Conservation (phyloP, 1,140 invertebrate species). For the Dendrolimus punctatus region DNA sequence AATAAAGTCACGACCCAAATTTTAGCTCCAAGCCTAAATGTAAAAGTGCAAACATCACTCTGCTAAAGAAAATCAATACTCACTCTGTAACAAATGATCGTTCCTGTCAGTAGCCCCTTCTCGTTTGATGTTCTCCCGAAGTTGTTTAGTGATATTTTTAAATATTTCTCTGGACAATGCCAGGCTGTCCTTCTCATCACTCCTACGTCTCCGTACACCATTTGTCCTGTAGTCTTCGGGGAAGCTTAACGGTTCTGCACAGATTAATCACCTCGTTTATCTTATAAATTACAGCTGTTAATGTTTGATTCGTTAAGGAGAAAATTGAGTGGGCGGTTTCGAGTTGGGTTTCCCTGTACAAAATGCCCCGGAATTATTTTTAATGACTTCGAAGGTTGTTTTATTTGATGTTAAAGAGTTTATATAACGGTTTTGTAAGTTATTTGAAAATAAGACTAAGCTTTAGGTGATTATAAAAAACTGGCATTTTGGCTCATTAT, state of each 20-base stretch:
- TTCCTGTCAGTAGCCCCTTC: constrained; percentile 55
- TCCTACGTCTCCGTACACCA: constrained; percentile 38
- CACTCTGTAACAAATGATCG: constrained; percentile 61
- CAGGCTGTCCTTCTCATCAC: constrained; percentile 60
- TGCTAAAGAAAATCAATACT: constrained; percentile 28
- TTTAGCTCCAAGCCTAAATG: not conserved
- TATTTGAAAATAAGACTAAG: too few species aligned
- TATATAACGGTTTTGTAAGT: too few species aligned
- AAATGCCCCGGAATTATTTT: too few species aligned
- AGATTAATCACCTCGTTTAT: constrained; percentile 1
- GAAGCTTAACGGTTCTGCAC: constrained; percentile 49
- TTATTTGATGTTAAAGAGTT: too few species aligned
- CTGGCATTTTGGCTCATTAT: too few species aligned
- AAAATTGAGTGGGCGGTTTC: too few species aligned
- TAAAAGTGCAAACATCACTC: constrained; percentile 5
- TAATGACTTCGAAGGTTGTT: too few species aligned
- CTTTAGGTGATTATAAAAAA: too few species aligned
- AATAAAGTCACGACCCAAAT: too few species aligned
- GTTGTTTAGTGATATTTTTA: constrained; percentile 68
- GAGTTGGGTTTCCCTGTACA: too few species aligned
- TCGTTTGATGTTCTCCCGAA: constrained; percentile 61
- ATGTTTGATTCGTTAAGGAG: too few species aligned
- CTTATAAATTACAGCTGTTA: too few species aligned
- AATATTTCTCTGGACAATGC: constrained; percentile 69
- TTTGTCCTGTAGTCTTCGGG: constrained; percentile 42